Percentiles rank a stretch among this genome's conserved stretches.
These are phyloP conservation scores for Temnothorax rugatulus DNA, from an alignment of 2,888 invertebrate species.

Conservation along the genomic window DNA sequence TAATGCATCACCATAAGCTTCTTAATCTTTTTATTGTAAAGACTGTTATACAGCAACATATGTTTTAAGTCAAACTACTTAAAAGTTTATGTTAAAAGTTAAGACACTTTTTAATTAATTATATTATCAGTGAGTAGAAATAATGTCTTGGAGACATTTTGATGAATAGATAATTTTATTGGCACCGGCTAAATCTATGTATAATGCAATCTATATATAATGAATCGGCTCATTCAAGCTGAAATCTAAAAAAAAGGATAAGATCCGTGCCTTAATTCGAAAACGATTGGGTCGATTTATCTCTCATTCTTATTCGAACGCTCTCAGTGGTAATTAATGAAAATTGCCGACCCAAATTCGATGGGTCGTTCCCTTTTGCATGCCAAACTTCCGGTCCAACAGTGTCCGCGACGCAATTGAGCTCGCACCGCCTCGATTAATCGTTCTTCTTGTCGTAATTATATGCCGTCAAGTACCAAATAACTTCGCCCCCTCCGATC, in stretches of 20 bases:
- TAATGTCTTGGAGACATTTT: background rate
- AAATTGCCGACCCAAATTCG: slow-evolving; percentile 39
- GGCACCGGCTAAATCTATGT: background rate
- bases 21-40: slow-evolving; percentile 1
- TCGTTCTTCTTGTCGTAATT: slow-evolving; percentile 65
- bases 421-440: slow-evolving; percentile 65
- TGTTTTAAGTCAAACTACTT: background rate
- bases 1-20: background rate
- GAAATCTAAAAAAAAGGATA: slow-evolving; percentile 20
- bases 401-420: slow-evolving; percentile 41
- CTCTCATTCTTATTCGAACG: slow-evolving; percentile 21
- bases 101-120: slow-evolving; percentile 23
- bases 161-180: slow-evolving; percentile 41
- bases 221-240: slow-evolving; percentile 22
- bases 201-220: too few relatives aligned
- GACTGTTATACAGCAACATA: background rate
- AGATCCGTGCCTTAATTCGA: slow-evolving; percentile 16
- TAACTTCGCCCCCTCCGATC: slow-evolving; percentile 18
- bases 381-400: slow-evolving; percentile 32
- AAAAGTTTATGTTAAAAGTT: background rate
- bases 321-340: slow-evolving; percentile 39
- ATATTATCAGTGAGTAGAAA: slow-evolving; percentile 17
- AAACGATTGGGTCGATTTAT: slow-evolving; percentile 24
- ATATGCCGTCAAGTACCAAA: slow-evolving; percentile 34
- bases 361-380: slow-evolving; percentile 1